These are phyloP conservation scores for Apamea epomidion DNA, from an alignment of 2,888 invertebrate species.

Conservation along the genomic window DNA sequence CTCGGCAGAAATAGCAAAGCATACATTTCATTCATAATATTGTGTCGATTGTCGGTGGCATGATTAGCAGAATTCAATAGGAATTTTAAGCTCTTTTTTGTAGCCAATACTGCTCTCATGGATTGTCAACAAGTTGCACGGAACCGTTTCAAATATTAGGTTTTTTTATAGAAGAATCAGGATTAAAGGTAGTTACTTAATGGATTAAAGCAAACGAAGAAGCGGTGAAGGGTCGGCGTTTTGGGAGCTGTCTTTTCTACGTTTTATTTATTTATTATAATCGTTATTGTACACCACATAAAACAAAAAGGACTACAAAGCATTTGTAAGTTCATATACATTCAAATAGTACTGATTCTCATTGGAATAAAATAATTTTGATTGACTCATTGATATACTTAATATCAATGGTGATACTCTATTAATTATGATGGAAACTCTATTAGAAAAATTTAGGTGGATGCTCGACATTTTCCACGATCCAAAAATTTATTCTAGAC, in stretches of 20 bases:
- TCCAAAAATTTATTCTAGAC: conserved; percentile 49
- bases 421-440: background rate
- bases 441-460: background rate
- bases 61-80: background rate
- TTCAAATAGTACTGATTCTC: background rate
- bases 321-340: background rate
- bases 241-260: background rate
- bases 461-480: background rate
- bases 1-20: background rate
- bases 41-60: background rate
- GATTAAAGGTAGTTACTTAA: too few relatives aligned
- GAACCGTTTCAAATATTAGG: background rate
- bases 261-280: background rate
- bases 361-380: background rate
- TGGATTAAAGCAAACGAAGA: background rate
- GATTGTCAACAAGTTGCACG: background rate
- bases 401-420: background rate
- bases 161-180: too few relatives aligned
- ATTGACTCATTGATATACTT: background rate
- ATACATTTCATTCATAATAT: background rate
- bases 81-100: background rate
- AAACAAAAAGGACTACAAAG: background rate
- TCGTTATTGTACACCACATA: too few relatives aligned
- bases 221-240: background rate
- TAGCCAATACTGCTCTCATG: background rate